These are phyloP conservation scores for Phragmatobia fuliginosa DNA, from an alignment of 2,888 invertebrate species.

Conservation along the genomic window DNA sequence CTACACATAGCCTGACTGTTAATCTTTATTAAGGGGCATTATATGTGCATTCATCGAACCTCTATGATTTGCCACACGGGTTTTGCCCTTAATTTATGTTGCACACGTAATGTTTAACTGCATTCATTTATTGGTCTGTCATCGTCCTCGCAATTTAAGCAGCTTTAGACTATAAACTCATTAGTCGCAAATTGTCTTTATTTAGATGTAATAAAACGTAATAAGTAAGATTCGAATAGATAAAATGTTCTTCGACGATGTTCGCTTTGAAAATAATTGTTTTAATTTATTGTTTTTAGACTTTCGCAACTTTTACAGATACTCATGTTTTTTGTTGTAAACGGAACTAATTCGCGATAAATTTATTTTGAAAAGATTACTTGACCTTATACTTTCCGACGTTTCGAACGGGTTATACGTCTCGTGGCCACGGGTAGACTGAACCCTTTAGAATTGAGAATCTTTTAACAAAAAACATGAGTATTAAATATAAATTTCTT, in stretches of 20 bases:
- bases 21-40: constrained; percentile 82
- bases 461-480: too few species aligned
- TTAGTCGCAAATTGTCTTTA: neutral
- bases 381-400: too few species aligned
- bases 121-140: constrained; percentile 49
- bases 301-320: too few species aligned
- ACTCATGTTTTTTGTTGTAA: too few species aligned
- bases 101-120: constrained; percentile 53
- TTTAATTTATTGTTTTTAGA: too few species aligned
- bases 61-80: constrained; percentile 37
- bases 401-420: too few species aligned
- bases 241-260: neutral
- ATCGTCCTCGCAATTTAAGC: constrained; percentile 19
- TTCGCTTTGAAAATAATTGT: neutral
- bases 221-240: neutral
- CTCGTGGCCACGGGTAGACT: too few species aligned
- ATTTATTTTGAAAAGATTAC: too few species aligned
- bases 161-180: constrained; percentile 18
- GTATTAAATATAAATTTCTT: too few species aligned
- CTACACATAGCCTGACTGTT: constrained; percentile 65
- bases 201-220: neutral
- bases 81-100: constrained; percentile 70
- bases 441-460: too few species aligned
- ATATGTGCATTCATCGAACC: constrained; percentile 68
- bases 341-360: too few species aligned